Evolutionary conservation across 2,113 vertebrate genomes (phyloP).

Genomic region (Pristiophorus japonicus): DNA sequence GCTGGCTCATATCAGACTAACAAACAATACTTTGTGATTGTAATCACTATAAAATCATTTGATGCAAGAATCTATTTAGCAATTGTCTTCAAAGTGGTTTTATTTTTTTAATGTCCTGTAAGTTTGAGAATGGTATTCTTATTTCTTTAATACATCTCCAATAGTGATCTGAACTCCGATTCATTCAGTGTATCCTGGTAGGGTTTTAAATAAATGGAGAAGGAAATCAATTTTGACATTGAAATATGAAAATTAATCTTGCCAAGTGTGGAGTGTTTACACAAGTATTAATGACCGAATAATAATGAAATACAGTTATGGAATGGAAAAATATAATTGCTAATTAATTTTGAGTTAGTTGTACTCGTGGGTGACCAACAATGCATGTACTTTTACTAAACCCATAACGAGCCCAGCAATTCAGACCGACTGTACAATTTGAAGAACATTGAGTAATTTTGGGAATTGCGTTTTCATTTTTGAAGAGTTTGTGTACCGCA

Average conservation of each 20-base stretch:
- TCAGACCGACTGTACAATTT: background rate
- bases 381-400: background rate
- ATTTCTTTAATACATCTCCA: background rate
- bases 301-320: background rate
- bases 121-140: background rate
- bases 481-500: background rate
- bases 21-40: background rate
- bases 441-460: background rate
- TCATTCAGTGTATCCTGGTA: background rate
- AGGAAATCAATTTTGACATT: background rate
- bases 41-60: background rate
- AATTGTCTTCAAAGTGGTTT: background rate
- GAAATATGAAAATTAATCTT: background rate
- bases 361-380: background rate
- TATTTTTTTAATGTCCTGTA: background rate
- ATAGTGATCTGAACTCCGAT: background rate
- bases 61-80: background rate
- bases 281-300: background rate
- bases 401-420: background rate
- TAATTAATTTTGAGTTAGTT: background rate
- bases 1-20: background rate
- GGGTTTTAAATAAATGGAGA: background rate
- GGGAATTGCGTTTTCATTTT: background rate
- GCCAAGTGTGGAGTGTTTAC: background rate
- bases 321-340: background rate